These are phyloP conservation scores for Eledona agricola DNA, from an alignment of 2,888 invertebrate genomes.

Conservation along the genomic window DNA sequence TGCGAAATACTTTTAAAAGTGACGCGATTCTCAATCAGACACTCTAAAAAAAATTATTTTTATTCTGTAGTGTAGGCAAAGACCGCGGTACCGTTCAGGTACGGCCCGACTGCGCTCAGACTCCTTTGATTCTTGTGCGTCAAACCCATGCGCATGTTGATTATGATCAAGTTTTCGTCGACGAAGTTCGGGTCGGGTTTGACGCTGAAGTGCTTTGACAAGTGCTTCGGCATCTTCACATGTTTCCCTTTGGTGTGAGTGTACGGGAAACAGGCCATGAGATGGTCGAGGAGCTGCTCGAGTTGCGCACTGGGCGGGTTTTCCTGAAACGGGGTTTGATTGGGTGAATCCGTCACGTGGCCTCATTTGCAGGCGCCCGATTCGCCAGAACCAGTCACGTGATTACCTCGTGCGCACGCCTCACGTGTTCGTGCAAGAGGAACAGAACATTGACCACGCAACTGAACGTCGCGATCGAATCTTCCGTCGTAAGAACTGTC, in stretches of 20 bases:
- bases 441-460: slow-evolving; percentile 71
- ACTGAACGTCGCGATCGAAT: slow-evolving; percentile 71
- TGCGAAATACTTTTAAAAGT: slow-evolving; percentile 38
- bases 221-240: slow-evolving; percentile 60
- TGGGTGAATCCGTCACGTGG: no score
- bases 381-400: no score
- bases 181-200: slow-evolving; percentile 62
- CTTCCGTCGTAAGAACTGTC: slow-evolving; percentile 65
- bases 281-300: slow-evolving; percentile 64
- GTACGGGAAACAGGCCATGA: slow-evolving; percentile 70
- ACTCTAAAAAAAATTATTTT: slow-evolving; percentile 44
- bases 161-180: slow-evolving; percentile 66
- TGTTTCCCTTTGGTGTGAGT: slow-evolving; percentile 58
- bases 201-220: slow-evolving; percentile 59
- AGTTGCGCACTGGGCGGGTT: slow-evolving; percentile 5
- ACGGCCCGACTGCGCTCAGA: slow-evolving; percentile 65
- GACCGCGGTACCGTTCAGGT: slow-evolving; percentile 68
- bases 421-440: slow-evolving; percentile 60
- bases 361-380: no score
- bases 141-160: slow-evolving; percentile 65
- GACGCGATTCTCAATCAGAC: no score
- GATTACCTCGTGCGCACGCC: no score
- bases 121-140: no score
- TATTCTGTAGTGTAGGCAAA: no score
- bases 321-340: slow-evolving; percentile 9